Percentiles rank a stretch among this genome's conserved stretches.
Conservation (phyloP, 2,113 vertebrate genomes). For the Cyphomyrus plagiostoma region DNA sequence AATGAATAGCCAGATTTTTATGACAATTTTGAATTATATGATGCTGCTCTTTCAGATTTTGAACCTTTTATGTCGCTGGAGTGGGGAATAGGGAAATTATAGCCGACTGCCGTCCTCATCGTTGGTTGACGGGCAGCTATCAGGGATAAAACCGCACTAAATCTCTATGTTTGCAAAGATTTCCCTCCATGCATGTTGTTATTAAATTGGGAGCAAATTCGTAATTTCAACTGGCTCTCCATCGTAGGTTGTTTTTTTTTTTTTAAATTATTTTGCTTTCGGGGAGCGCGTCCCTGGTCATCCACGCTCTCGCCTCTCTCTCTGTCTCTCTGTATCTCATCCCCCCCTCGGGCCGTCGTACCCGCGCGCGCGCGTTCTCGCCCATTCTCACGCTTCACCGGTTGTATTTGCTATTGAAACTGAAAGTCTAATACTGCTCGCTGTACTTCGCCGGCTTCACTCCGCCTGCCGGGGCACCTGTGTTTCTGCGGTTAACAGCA, state of each 20-base stretch:
- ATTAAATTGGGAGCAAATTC: not conserved
- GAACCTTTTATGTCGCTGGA: not conserved
- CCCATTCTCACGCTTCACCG: not conserved
- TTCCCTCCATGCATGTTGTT: not conserved
- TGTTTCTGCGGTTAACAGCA: conserved; percentile 25
- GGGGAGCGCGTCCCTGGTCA: not conserved
- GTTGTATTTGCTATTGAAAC: conserved; percentile 17
- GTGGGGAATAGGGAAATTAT: not conserved
- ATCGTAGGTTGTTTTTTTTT: not conserved
- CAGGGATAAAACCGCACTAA: conserved; percentile 65
- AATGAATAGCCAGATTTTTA: not conserved
- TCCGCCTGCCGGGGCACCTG: conserved; percentile 5
- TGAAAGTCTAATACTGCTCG: conserved; percentile 16
- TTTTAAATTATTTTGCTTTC: not conserved
- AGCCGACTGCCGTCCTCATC: conserved; percentile 34
- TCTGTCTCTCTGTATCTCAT: not conserved
- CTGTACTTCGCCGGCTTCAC: conserved; percentile 10
- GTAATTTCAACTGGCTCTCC: not conserved
- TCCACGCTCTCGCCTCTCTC: not conserved
- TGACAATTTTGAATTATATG: not conserved
- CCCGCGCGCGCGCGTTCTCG: not conserved
- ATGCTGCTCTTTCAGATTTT: not conserved
- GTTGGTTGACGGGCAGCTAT: conserved; percentile 73
- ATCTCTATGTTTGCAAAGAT: not conserved
- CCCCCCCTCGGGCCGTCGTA: not conserved